Evolutionary conservation across 2,888 invertebrate species (phyloP).

Genomic region (Hydropsyche betteni): DNA sequence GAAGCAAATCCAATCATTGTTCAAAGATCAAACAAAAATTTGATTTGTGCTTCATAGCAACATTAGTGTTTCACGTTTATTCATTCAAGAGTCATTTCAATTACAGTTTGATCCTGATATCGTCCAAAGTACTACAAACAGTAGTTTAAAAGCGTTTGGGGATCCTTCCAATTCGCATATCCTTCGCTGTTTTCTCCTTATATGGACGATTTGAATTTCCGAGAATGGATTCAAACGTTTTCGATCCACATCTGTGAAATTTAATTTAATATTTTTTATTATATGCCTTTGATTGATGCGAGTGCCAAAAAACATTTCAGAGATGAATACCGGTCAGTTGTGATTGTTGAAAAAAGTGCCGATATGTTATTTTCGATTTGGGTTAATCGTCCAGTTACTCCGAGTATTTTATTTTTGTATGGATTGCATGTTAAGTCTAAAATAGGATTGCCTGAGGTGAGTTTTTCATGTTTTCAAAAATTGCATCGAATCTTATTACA

Average conservation of each 20-base stretch:
- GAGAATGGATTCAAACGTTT: constrained; percentile 53
- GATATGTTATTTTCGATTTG: constrained; percentile 61
- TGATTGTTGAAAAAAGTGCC: constrained; percentile 61
- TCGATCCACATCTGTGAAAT: background rate
- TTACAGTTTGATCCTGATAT: constrained; percentile 65
- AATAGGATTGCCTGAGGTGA: constrained; percentile 53
- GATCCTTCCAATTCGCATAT: constrained; percentile 64
- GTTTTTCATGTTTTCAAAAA: too few species aligned
- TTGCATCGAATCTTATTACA: too few species aligned
- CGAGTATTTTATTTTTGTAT: constrained; percentile 59
- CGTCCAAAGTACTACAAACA: constrained; percentile 63
- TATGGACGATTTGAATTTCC: constrained; percentile 59
- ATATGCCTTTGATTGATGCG: constrained; percentile 42
- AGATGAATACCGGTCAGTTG: constrained; percentile 57
- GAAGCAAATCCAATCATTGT: background rate
- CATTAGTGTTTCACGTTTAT: constrained; percentile 63
- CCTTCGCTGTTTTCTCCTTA: constrained; percentile 63
- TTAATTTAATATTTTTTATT: constrained; percentile 43
- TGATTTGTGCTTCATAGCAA: constrained; percentile 50
- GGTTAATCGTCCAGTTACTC: constrained; percentile 59
- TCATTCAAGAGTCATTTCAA: constrained; percentile 66
- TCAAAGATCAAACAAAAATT: constrained; percentile 2
- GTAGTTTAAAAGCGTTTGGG: constrained; percentile 65
- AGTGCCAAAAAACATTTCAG: constrained; percentile 18
- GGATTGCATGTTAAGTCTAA: constrained; percentile 61